Conservation (phyloP, 2,888 invertebrate genomes). For the Clostera curtula region DNA sequence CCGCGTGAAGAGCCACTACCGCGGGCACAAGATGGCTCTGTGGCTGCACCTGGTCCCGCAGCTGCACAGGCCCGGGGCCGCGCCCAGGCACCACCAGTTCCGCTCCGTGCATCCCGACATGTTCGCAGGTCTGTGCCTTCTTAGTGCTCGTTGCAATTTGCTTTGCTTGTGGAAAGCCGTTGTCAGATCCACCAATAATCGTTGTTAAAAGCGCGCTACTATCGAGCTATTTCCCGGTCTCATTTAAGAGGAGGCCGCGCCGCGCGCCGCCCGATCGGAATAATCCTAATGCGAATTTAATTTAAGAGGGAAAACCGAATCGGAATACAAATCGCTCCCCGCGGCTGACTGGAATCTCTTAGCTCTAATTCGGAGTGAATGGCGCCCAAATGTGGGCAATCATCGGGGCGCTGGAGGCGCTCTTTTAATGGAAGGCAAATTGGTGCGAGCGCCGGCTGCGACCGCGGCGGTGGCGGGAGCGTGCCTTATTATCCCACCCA, state of each 20-base stretch:
- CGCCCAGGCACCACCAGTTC: constrained; percentile 84
- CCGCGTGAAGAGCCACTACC: constrained; percentile 87
- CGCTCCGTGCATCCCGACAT: constrained; percentile 79
- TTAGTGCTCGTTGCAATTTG: background rate
- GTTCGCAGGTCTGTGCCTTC: constrained; percentile 77
- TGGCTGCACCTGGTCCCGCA: constrained; percentile 92
- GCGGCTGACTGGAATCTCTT: constrained; percentile 12
- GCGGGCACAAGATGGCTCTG: constrained; percentile 91
- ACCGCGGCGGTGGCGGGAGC: constrained; percentile 25
- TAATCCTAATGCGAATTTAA: constrained; percentile 4
- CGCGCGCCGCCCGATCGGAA: constrained; percentile 5
- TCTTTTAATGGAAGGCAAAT: constrained; percentile 26
- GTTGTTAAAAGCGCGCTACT: too few species aligned
- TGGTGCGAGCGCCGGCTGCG: constrained; percentile 24
- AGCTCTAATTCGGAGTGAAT: constrained; percentile 16
- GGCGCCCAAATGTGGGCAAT: constrained; percentile 22
- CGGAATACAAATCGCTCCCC: constrained; percentile 9
- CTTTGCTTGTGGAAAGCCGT: background rate
- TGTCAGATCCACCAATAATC: too few species aligned
- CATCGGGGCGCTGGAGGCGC: constrained; percentile 18
- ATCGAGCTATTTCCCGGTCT: too few species aligned
- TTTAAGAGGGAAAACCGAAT: constrained; percentile 11
- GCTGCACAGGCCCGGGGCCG: constrained; percentile 83
- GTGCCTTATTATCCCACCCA: constrained; percentile 36
- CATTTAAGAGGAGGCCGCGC: too few species aligned